Evolutionary conservation across 64 coral and sea anemone species (phyloP), one percentile per base, ranked within the genome.

Genomic region (Pachyseris speciosa): DNA sequence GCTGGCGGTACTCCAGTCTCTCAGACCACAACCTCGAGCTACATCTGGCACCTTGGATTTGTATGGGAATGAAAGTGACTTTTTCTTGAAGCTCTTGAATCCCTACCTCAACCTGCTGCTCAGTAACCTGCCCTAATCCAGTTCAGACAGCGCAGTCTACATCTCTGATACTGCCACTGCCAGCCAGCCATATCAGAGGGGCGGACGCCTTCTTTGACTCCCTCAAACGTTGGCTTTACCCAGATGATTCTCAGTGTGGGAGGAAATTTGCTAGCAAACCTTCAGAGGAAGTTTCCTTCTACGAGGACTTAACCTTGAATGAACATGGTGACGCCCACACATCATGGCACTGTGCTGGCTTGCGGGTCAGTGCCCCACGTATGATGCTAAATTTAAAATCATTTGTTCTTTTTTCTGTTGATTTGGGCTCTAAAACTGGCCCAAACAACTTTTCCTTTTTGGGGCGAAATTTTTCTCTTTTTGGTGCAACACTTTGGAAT

Each of bases 401-500:
- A 48, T 48, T 48, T 48, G 44, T 1, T 48, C 44, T 48, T 48
- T 48, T 48, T 48, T 48, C 91, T 77, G 91, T 92, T 26, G 83
- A 92, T 33, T 67, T 92, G 72, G 11, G 34, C 85, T 39, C 88
- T 83, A 38, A 92, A 22, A 68, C 70, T 92, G 17, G 19, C 70
- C 38, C 81, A 92, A 37, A 83, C 85, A 9, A 67, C 83, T 85
- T 92, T 86, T 41, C 16, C 9, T 11, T 85, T 11, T 41, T 49
- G 74, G 90, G 83, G n/a, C 61, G 49, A 51, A 53, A 0, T 34
- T 86, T 61, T 86, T 36, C 44, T 9, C 66, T 92, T 15, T 85
- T 25, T 73, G 83, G 81, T 84, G 91, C 91, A 84, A 84, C 91
- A 29, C 83, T 92, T 50, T 92, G 72, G 91, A 86, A 92, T 86